phyloP scores from a whole-genome alignment of 2,888 invertebrate species.

The Diaphora mendica region DNA sequence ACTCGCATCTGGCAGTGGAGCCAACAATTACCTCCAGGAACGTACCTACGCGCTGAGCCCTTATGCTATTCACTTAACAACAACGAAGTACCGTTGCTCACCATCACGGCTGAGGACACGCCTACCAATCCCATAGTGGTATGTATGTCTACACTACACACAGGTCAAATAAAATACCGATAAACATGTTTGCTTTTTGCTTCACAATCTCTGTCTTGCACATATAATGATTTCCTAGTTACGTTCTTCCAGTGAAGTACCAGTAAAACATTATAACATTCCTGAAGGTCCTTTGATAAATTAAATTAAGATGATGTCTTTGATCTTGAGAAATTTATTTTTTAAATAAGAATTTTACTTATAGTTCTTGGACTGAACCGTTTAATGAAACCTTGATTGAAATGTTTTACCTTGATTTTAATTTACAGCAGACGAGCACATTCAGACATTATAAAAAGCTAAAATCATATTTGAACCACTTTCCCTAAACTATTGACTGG shows the following conservation, averaged over 20 bases:
- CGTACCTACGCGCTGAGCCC: slow-evolving; percentile 89
- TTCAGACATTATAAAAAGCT: not conserved
- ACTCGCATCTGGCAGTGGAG: slow-evolving; percentile 88
- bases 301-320: not conserved
- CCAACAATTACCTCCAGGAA: slow-evolving; percentile 74
- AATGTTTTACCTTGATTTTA: not conserved
- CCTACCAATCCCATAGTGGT: slow-evolving; percentile 86
- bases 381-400: not conserved
- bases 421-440: not conserved
- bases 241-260: slow-evolving; percentile 7
- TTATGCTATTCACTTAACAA: slow-evolving; percentile 90
- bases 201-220: slow-evolving; percentile 23
- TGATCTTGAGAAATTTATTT: not conserved
- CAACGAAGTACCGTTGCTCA: slow-evolving; percentile 91
- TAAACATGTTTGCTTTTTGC: slow-evolving; percentile 27
- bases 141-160: slow-evolving; percentile 31
- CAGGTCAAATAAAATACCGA: slow-evolving; percentile 12
- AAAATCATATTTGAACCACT: not conserved
- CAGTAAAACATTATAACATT: slow-evolving; percentile 13
- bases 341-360: not conserved
- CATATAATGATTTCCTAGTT: slow-evolving; percentile 18
- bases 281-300: not conserved
- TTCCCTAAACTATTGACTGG: not conserved
- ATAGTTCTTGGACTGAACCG: not conserved
- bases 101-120: slow-evolving; percentile 89